Percentiles rank a stretch among this genome's conserved stretches.
phyloP scores from a whole-genome alignment of 1,140 invertebrate species.

The Bombus cullumanus region DNA sequence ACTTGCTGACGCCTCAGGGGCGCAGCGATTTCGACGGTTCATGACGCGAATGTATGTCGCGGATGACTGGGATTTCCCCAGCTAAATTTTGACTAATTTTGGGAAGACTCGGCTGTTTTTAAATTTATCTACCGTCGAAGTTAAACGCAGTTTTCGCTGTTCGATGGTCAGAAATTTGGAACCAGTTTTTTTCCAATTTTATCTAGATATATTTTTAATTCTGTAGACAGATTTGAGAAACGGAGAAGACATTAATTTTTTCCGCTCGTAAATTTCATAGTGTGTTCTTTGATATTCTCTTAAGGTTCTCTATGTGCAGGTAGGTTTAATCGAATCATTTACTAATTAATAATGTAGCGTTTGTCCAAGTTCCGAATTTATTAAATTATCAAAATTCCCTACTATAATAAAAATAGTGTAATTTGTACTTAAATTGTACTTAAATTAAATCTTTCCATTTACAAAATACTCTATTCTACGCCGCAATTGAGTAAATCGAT shows the following conservation, averaged over 20 bases:
- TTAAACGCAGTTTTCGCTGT: too few species aligned
- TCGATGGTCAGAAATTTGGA: too few species aligned
- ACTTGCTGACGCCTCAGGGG: not conserved
- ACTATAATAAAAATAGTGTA: not conserved
- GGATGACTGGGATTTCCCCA: not conserved
- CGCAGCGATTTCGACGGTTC: not conserved
- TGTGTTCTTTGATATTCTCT: not conserved
- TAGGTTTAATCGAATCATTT: not conserved
- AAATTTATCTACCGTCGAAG: not conserved
- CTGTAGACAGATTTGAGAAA: too few species aligned
- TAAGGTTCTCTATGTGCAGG: not conserved
- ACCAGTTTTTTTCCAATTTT: too few species aligned
- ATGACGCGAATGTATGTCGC: not conserved
- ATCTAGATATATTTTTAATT: too few species aligned
- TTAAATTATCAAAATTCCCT: not conserved
- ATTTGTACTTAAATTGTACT: not conserved
- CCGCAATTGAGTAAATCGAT: not conserved
- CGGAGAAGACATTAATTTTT: too few species aligned
- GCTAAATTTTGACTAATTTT: not conserved
- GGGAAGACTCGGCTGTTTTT: too few species aligned
- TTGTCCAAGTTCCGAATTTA: not conserved
- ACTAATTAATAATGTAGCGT: not conserved
- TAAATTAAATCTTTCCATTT: not conserved
- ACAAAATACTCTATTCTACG: not conserved
- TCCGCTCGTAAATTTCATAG: too few species aligned